A percentile compares a stretch with the other conserved stretches of the same genome.
These are phyloP conservation scores for Callipepla squamata DNA, from an alignment of 2,113 vertebrate species.

Conservation along the genomic window DNA sequence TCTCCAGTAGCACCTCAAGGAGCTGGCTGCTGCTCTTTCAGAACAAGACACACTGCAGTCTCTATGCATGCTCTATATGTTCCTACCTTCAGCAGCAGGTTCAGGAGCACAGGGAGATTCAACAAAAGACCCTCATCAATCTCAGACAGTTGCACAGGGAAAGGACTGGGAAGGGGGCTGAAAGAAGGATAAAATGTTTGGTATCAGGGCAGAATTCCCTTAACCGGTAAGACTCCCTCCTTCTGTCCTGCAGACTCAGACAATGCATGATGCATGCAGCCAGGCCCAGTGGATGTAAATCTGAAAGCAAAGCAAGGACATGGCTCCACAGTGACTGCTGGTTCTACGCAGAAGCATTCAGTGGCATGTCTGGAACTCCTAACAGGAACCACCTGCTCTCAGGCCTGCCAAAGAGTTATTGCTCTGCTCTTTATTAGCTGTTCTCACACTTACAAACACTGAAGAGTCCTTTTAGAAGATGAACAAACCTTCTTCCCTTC, in stretches of 20 bases:
- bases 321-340: not conserved
- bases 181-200: not conserved
- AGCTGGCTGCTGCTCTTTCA: not conserved
- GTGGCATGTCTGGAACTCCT: not conserved
- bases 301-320: not conserved
- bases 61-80: not conserved
- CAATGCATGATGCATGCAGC: not conserved
- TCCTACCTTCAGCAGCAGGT: not conserved
- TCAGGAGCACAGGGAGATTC: not conserved
- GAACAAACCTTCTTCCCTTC: not conserved
- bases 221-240: not conserved
- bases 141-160: not conserved
- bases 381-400: constrained; percentile 6
- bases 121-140: not conserved
- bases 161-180: not conserved
- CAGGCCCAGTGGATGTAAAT: not conserved
- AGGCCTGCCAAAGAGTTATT: not conserved
- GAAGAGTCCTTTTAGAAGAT: not conserved
- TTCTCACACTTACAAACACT: not conserved
- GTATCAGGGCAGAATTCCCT: not conserved
- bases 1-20: not conserved
- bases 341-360: not conserved
- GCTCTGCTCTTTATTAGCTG: not conserved
- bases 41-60: not conserved
- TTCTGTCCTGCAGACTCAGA: not conserved